Percentiles rank a stretch among this genome's conserved stretches.
phyloP scores from a whole-genome alignment of 2,113 vertebrate genomes.

The Macaca nemestrina region DNA sequence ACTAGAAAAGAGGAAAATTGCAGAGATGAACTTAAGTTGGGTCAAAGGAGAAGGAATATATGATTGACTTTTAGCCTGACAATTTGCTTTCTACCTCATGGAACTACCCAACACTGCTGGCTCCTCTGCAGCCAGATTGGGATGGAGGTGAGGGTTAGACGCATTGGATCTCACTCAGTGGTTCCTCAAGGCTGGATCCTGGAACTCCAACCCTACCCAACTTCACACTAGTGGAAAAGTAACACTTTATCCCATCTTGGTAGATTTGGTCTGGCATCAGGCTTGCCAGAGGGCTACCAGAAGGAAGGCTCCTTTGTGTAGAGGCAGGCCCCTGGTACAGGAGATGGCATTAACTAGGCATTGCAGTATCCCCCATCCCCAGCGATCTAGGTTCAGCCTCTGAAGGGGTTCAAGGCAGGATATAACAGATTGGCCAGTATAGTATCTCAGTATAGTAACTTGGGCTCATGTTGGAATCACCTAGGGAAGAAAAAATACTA shows the following conservation, averaged over 20 bases:
- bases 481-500: not conserved
- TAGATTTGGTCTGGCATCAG: not conserved
- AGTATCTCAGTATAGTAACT: not conserved
- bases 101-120: not conserved
- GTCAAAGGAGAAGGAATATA: not conserved
- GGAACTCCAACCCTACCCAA: not conserved
- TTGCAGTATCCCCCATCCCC: not conserved
- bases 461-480: not conserved
- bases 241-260: not conserved
- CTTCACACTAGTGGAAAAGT: not conserved
- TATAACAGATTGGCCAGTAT: not conserved
- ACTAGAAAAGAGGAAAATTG: slow-evolving; percentile 7
- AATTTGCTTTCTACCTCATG: not conserved
- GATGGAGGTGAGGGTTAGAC: not conserved
- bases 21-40: not conserved
- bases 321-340: not conserved
- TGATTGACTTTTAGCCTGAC: not conserved
- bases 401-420: not conserved
- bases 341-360: not conserved
- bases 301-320: not conserved
- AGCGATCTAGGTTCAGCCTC: not conserved
- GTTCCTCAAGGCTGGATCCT: not conserved
- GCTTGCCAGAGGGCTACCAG: not conserved
- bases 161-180: not conserved
- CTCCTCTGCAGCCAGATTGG: not conserved